These are phyloP conservation scores for Rhynchophorus ferrugineus DNA, from an alignment of 1,140 invertebrate species.

Conservation along the genomic window DNA sequence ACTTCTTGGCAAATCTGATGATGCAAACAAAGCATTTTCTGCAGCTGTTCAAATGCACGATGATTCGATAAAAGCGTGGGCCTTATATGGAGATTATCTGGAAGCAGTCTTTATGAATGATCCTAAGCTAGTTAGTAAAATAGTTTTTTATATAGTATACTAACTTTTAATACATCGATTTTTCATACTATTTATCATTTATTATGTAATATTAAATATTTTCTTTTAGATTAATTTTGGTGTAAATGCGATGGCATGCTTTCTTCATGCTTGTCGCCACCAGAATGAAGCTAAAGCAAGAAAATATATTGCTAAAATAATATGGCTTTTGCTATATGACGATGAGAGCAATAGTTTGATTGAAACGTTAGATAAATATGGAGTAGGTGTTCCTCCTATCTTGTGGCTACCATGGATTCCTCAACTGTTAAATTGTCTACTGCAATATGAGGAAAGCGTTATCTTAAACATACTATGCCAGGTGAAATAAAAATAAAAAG, in stretches of 20 bases:
- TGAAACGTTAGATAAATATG: slow-evolving; percentile 87
- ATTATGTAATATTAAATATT: too few species aligned
- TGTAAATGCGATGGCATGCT: slow-evolving; percentile 87
- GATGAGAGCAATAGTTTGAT: slow-evolving; percentile 75
- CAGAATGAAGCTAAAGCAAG: slow-evolving; percentile 93
- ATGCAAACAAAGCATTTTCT: slow-evolving; percentile 93
- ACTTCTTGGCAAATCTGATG: slow-evolving; percentile 78
- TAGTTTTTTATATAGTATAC: slow-evolving; percentile 32
- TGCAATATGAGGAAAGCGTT: slow-evolving; percentile 82
- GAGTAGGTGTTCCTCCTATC: slow-evolving; percentile 84
- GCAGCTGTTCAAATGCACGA: slow-evolving; percentile 91
- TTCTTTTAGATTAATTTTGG: slow-evolving; percentile 53
- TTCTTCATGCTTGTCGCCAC: slow-evolving; percentile 89
- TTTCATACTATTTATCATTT: too few species aligned
- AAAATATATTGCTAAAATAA: slow-evolving; percentile 91
- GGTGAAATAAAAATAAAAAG: slow-evolving; percentile 39
- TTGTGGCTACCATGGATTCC: slow-evolving; percentile 98
- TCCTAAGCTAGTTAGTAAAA: slow-evolving; percentile 49
- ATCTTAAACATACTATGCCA: slow-evolving; percentile 84
- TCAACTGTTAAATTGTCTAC: slow-evolving; percentile 85
- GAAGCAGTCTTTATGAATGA: slow-evolving; percentile 65
- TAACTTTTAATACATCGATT: too few species aligned
- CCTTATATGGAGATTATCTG: slow-evolving; percentile 93
- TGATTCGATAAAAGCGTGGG: slow-evolving; percentile 90
- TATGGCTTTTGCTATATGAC: slow-evolving; percentile 94